A percentile compares a stretch with the other conserved stretches of the same genome.
Conservation (phyloP, 1,140 invertebrate genomes). For the Pogonus chalceus region DNA sequence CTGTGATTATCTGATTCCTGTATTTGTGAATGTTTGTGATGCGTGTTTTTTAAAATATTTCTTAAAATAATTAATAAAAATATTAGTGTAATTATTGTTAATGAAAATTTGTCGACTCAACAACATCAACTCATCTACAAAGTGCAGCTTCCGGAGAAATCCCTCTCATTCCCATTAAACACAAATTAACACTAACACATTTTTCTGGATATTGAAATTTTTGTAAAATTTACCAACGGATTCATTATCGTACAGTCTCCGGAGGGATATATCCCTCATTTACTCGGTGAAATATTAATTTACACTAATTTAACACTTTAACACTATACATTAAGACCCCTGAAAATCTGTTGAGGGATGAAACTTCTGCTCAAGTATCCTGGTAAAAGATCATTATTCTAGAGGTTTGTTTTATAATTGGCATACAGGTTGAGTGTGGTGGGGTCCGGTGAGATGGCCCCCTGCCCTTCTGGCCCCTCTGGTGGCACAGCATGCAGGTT, state of each 20-base stretch:
- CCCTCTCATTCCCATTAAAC: not conserved
- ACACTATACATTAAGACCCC: not conserved
- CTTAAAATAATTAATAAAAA: not conserved
- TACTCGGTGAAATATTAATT: too few relatives aligned
- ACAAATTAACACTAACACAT: not conserved
- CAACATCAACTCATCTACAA: not conserved
- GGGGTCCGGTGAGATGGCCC: not conserved
- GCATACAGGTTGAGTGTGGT: not conserved
- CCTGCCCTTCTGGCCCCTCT: not conserved
- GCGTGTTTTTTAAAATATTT: not conserved
- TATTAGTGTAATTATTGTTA: not conserved
- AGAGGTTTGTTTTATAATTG: not conserved
- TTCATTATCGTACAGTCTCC: too few relatives aligned
- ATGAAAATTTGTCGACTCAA: not conserved
- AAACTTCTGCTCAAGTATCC: too few relatives aligned
- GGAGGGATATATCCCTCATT: too few relatives aligned
- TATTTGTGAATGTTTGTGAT: not conserved
- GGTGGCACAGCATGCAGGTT: not conserved
- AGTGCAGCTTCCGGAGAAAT: not conserved
- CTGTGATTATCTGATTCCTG: conserved; percentile 3
- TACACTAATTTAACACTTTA: too few relatives aligned
- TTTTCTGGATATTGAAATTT: too few relatives aligned
- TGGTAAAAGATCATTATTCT: conserved; percentile 3
- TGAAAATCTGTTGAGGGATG: not conserved
- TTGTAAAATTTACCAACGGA: too few relatives aligned